phyloP scores from a whole-genome alignment of 2,888 invertebrate species.

The Stenoptilia bipunctidactyla region DNA sequence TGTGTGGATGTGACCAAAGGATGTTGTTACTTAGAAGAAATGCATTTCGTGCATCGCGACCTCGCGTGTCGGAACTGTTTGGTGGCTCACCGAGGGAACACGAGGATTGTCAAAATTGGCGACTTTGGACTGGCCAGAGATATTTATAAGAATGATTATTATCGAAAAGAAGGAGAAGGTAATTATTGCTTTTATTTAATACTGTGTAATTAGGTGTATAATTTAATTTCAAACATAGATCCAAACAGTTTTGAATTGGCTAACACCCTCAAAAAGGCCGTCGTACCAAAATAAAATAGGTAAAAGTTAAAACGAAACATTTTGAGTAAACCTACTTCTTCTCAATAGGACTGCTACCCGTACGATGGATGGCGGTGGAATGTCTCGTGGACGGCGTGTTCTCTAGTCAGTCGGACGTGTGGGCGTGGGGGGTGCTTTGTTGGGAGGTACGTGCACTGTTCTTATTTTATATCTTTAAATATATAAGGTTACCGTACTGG shows the following conservation, averaged over 20 bases:
- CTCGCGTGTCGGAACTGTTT: constrained; percentile 96
- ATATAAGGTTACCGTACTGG: too few relatives aligned
- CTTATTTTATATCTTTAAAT: too few relatives aligned
- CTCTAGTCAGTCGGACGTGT: constrained; percentile 96
- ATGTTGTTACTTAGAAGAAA: constrained; percentile 94
- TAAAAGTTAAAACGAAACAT: too few relatives aligned
- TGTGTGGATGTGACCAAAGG: constrained; percentile 96
- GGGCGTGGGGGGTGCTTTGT: constrained; percentile 93
- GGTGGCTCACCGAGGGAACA: constrained; percentile 79
- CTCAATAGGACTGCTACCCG: constrained; percentile 84
- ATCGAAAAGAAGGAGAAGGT: constrained; percentile 91
- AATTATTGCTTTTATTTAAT: too few relatives aligned
- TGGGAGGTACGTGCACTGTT: constrained; percentile 78
- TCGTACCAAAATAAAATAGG: too few relatives aligned
- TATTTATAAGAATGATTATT: constrained; percentile 97
- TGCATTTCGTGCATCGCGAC: constrained; percentile 98
- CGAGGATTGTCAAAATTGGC: constrained; percentile 93
- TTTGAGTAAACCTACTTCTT: too few relatives aligned
- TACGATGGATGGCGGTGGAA: constrained; percentile 99
- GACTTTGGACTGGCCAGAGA: constrained; percentile 98
- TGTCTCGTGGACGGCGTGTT: constrained; percentile 96
- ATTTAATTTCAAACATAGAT: too few relatives aligned
- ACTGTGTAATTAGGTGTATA: too few relatives aligned
- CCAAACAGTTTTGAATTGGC: too few relatives aligned
- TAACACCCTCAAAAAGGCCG: too few relatives aligned